phyloP scores from a whole-genome alignment of 2,797 vertebrate genomes.

The Mormyrops attenuatus region DNA sequence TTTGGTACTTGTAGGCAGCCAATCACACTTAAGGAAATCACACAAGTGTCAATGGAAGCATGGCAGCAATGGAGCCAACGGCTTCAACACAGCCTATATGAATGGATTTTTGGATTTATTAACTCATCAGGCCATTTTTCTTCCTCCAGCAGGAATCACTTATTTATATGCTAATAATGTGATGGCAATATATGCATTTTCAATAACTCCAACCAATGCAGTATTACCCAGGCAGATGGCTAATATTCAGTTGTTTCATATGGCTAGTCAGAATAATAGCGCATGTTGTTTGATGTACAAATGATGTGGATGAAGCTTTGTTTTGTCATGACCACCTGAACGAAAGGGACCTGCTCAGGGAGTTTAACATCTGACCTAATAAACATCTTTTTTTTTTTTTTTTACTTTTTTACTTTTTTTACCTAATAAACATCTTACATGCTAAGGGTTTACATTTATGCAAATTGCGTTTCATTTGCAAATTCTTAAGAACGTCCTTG shows the following conservation, averaged over 20 bases:
- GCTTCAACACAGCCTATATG: background rate
- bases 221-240: constrained; percentile 26
- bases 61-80: background rate
- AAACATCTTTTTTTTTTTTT: too few relatives aligned
- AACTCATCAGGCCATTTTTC: background rate
- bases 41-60: background rate
- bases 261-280: background rate
- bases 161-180: constrained; percentile 44
- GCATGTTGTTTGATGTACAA: background rate
- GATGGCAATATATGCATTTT: constrained; percentile 30
- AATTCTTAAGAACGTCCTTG: background rate
- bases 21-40: background rate
- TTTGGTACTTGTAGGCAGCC: background rate
- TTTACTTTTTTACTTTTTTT: too few relatives aligned
- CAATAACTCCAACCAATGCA: constrained; percentile 24
- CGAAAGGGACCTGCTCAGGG: background rate
- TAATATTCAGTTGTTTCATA: constrained; percentile 4
- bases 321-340: background rate
- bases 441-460: background rate
- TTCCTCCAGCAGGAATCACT: constrained; percentile 23
- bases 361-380: background rate
- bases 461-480: background rate
- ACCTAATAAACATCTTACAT: too few relatives aligned
- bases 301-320: background rate
- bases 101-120: background rate